Conservation (phyloP, 1,140 invertebrate species). For the Vanessa atalanta region DNA sequence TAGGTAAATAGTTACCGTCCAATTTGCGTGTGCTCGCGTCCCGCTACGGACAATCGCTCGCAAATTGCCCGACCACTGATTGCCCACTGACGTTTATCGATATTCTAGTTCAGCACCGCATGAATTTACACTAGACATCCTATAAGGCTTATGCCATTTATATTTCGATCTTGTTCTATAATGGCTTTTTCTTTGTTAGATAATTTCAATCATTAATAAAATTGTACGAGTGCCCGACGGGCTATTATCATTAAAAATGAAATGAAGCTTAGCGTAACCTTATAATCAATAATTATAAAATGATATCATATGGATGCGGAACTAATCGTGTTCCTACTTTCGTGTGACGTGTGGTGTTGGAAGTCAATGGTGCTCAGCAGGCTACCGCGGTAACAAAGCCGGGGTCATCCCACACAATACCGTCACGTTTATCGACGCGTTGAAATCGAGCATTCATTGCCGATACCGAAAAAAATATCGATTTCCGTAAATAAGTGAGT, state of each 20-base stretch:
- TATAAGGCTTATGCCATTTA: slow-evolving; percentile 29
- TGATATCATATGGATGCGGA: slow-evolving; percentile 67
- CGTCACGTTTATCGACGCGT: slow-evolving; percentile 74
- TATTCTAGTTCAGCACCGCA: slow-evolving; percentile 57
- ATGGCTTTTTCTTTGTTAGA: slow-evolving; percentile 1
- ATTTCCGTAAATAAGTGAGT: slow-evolving; percentile 81
- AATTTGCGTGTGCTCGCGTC: slow-evolving; percentile 70
- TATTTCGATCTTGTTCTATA: slow-evolving; percentile 19
- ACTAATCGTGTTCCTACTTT: slow-evolving; percentile 66
- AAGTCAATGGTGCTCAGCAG: slow-evolving; percentile 59
- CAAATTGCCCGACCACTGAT: slow-evolving; percentile 73
- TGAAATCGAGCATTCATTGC: slow-evolving; percentile 70
- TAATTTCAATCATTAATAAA: slow-evolving; percentile 30
- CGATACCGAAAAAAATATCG: slow-evolving; percentile 80
- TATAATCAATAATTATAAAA: slow-evolving; percentile 78
- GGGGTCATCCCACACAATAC: slow-evolving; percentile 76
- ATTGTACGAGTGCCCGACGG: neutral
- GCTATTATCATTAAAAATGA: slow-evolving; percentile 25
- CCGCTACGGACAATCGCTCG: slow-evolving; percentile 72
- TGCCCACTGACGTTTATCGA: slow-evolving; percentile 74
- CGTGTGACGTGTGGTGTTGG: slow-evolving; percentile 42
- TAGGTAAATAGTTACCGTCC: slow-evolving; percentile 58
- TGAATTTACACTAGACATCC: slow-evolving; percentile 43
- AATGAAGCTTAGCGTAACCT: slow-evolving; percentile 63
- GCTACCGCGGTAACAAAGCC: slow-evolving; percentile 54